A percentile compares a stretch with the other conserved stretches of the same genome.
Conservation (phyloP, 2,888 invertebrate genomes). For the Proisotoma minuta region DNA sequence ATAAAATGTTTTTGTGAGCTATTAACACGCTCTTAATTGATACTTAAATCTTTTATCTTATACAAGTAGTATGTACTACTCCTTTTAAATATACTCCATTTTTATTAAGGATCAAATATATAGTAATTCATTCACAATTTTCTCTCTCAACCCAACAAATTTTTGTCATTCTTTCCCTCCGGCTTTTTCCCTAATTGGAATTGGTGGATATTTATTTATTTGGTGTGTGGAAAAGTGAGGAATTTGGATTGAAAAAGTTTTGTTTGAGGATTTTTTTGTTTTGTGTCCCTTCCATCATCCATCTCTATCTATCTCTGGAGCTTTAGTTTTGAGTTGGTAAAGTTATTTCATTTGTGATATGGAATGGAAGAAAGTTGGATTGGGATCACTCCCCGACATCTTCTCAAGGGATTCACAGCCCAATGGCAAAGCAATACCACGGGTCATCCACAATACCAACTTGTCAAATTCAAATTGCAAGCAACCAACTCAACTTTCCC, state of each 20-base stretch:
- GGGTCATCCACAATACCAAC: too few relatives aligned
- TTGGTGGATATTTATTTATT: too few relatives aligned
- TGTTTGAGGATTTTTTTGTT: neutral
- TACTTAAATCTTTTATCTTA: conserved; percentile 5
- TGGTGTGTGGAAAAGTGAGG: neutral
- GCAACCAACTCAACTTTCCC: too few relatives aligned
- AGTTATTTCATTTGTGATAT: conserved; percentile 15
- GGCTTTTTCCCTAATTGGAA: too few relatives aligned
- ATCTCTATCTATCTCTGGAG: neutral
- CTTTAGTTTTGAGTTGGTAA: neutral
- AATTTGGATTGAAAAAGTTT: neutral
- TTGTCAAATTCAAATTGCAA: too few relatives aligned
- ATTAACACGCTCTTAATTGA: conserved; percentile 5
- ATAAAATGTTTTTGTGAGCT: conserved; percentile 6
- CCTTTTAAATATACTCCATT: too few relatives aligned
- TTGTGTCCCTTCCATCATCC: neutral
- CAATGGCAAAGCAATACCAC: too few relatives aligned
- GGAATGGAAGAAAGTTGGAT: conserved; percentile 17
- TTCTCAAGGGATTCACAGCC: neutral
- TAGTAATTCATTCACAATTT: too few relatives aligned
- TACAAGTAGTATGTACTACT: too few relatives aligned
- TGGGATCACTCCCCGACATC: neutral
- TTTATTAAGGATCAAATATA: too few relatives aligned
- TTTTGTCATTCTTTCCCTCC: too few relatives aligned
- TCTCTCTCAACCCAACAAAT: too few relatives aligned